A percentile compares a stretch with the other conserved stretches of the same genome.
phyloP scores from a whole-genome alignment of 1,140 invertebrate species.

The Trichogramma pretiosum region DNA sequence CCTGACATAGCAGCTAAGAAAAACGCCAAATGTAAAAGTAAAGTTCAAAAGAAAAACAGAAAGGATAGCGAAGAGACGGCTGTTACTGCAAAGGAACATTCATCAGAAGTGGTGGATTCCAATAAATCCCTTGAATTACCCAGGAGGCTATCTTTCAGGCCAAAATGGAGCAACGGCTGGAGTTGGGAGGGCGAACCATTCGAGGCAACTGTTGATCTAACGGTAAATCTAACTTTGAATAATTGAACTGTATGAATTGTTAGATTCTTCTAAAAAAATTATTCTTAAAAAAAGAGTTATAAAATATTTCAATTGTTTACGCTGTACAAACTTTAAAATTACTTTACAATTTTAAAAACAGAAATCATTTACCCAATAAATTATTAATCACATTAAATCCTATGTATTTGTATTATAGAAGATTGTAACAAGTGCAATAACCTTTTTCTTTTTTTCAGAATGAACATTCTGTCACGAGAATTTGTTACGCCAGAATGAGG shows the following conservation, averaged over 20 bases:
- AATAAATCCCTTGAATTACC: too few species aligned
- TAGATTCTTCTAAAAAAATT: neutral
- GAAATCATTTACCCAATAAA: too few species aligned
- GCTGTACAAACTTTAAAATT: too few species aligned
- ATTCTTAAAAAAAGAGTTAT: neutral
- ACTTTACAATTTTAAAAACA: too few species aligned
- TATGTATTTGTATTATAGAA: too few species aligned
- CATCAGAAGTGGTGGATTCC: too few species aligned
- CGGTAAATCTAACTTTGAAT: too few species aligned
- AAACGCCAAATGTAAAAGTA: neutral
- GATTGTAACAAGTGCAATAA: too few species aligned
- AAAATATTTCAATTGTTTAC: neutral
- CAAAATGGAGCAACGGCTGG: conserved; percentile 87
- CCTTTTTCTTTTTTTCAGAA: conserved; percentile 51
- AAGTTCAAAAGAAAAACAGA: conserved; percentile 15
- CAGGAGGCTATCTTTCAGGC: conserved; percentile 46
- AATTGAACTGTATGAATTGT: neutral
- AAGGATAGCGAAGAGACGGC: conserved; percentile 16
- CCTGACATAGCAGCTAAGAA: too few species aligned
- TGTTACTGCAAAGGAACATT: conserved; percentile 16
- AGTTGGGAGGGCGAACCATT: conserved; percentile 78
- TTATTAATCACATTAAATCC: too few species aligned
- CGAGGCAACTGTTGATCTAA: conserved; percentile 75
- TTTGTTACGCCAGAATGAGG: conserved; percentile 81
- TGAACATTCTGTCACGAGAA: conserved; percentile 65